These are phyloP conservation scores for Apaloderma vittatum DNA, from an alignment of 2,113 vertebrate species.

Conservation along the genomic window DNA sequence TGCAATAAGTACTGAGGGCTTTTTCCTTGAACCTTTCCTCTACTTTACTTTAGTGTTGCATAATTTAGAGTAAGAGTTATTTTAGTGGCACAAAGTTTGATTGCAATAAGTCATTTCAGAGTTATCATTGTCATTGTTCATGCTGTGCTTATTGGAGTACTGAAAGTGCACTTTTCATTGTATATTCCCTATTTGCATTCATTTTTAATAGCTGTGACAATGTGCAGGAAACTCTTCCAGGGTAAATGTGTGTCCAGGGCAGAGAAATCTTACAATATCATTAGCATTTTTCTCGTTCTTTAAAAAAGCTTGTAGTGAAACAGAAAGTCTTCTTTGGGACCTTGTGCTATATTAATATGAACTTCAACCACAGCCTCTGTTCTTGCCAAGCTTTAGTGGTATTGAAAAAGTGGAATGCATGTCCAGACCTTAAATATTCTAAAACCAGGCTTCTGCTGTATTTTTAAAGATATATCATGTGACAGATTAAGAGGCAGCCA, in stretches of 20 bases:
- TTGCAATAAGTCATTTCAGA: neutral
- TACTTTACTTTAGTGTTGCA: neutral
- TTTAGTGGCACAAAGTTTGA: neutral
- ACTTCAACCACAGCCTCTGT: neutral
- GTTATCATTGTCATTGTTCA: neutral
- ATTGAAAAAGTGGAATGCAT: neutral
- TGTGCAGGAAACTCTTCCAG: neutral
- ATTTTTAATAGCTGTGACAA: neutral
- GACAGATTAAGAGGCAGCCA: neutral
- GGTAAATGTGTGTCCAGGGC: neutral
- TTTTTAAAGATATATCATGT: neutral
- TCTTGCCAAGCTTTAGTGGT: neutral
- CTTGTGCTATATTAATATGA: neutral
- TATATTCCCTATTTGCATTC: neutral
- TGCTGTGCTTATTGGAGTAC: neutral
- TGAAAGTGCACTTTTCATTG: neutral
- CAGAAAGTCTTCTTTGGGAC: neutral
- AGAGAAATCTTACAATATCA: neutral
- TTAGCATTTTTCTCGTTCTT: slow-evolving; percentile 5
- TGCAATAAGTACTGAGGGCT: neutral
- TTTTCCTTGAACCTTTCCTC: neutral
- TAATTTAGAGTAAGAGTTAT: neutral
- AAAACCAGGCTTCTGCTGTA: neutral
- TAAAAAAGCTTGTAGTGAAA: slow-evolving; percentile 22
- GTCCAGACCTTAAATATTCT: neutral